Evolutionary conservation across 2,888 invertebrate genomes (phyloP).

Genomic region (Phyllotreta striolata): DNA sequence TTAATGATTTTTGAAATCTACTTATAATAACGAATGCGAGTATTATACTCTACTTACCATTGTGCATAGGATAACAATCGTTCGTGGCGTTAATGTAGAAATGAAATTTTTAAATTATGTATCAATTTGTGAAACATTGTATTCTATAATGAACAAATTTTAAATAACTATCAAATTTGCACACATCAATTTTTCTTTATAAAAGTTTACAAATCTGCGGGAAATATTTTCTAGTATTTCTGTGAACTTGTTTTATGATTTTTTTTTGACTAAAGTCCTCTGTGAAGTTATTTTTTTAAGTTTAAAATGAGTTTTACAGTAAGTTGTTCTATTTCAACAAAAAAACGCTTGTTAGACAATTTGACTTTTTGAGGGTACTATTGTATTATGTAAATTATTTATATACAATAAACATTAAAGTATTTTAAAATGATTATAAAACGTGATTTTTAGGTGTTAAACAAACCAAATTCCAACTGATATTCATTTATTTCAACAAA

Average conservation of each 20-base stretch:
- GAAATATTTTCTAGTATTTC: not conserved
- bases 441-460: constrained; percentile 4
- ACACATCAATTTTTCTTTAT: not conserved
- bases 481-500: constrained; percentile 62
- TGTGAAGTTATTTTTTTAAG: constrained; percentile 21
- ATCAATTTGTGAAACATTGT: not conserved
- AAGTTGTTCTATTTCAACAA: not conserved
- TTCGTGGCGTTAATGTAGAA: too few species aligned
- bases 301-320: constrained; percentile 29
- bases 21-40: too few species aligned
- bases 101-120: too few species aligned
- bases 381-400: constrained; percentile 12
- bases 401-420: constrained; percentile 11
- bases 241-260: too few species aligned
- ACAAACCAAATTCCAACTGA: constrained; percentile 55
- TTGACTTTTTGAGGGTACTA: not conserved
- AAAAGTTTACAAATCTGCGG: constrained; percentile 7
- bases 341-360: constrained; percentile 3
- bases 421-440: constrained; percentile 10
- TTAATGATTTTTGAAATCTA: too few species aligned
- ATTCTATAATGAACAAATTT: constrained; percentile 1
- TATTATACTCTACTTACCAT: too few species aligned
- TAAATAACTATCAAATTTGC: not conserved
- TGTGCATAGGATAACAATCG: too few species aligned
- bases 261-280: not conserved